phyloP scores from a whole-genome alignment of 1,140 invertebrate species.

The Pristionchus pacificus region DNA sequence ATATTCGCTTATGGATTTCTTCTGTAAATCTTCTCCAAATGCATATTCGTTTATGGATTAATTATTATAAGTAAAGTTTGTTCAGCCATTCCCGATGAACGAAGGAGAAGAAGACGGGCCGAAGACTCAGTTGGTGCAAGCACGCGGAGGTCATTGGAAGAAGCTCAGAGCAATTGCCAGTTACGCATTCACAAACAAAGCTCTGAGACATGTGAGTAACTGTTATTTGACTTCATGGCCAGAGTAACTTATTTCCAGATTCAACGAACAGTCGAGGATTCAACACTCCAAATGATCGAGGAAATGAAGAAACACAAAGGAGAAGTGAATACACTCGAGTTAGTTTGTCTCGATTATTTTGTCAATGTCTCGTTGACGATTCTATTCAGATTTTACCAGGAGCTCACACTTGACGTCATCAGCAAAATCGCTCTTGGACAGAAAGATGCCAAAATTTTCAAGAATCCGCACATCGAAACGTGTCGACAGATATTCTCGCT shows the following conservation, averaged over 20 bases:
- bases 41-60: too few relatives aligned
- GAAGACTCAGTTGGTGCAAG: conserved; percentile 42
- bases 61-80: not conserved
- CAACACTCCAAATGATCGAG: conserved; percentile 36
- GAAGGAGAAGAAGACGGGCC: conserved; percentile 4
- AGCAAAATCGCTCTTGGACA: conserved; percentile 45
- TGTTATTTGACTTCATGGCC: not conserved
- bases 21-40: too few relatives aligned
- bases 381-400: conserved; percentile 40
- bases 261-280: conserved; percentile 46
- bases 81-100: conserved; percentile 22
- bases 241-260: conserved; percentile 42
- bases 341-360: conserved; percentile 17
- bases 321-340: conserved; percentile 25
- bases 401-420: conserved; percentile 49
- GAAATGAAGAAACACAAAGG: conserved; percentile 30
- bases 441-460: conserved; percentile 38
- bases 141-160: conserved; percentile 57
- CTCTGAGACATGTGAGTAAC: conserved; percentile 57
- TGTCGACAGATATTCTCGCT: conserved; percentile 1
- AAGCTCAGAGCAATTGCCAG: conserved; percentile 59
- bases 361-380: conserved; percentile 11
- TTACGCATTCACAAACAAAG: conserved; percentile 59
- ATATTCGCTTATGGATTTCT: too few relatives aligned
- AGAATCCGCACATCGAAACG: conserved; percentile 17